Base-by-base conservation (phyloP, 2,113 vertebrate genomes). In the Trogon surrucura region DNA sequence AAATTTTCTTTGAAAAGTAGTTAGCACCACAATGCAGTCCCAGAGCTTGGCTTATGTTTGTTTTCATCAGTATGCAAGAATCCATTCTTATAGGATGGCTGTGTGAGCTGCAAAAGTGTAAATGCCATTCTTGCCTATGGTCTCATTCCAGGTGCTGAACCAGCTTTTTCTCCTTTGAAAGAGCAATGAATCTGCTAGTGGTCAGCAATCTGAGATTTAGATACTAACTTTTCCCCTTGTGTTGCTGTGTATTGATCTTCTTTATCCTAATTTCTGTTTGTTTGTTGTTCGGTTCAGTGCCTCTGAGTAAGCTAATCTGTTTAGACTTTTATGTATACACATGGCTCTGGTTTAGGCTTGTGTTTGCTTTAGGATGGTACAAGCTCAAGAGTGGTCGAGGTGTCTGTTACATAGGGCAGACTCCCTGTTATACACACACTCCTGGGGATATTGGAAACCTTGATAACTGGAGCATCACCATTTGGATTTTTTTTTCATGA, bases 261-360 rank as follows among this genome's bases (percentile, higher is more conserved):
- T 97, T 95, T 96, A 95, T 95, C 95, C 80, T 66, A 47, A 96
- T 95, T 94, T 91, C 95, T 94, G 79, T 96, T 96, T 96, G 85
- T 97, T 92, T 96, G 88, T 92, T 96, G 78, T 89, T 97, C 22
- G 1, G 30, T 94, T 95, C 95, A 60, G 85, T 91, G n/a, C 93
- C 84, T 95, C 70, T 38, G 57, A 95, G 57, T 47, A 71, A 89
- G 77, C 54, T 97, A 95, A 94, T 96, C 96, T 95, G 30, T 96
- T 97, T 89, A 65, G 61, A 93, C 88, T 95, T 95, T 58, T 89
- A 5, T 93, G 77, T 94, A 79, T 86, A 94, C 94, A 96, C 89
- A 93, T 32, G n/a, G 69, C 45, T 84, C 80, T n/a, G 54, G n/a
- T 92, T 95, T 89, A 92, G 78, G 66, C 44, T 81, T 65, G 44